These are phyloP conservation scores for Nomada fabriciana DNA, from an alignment of 2,888 invertebrate species.

Conservation along the genomic window DNA sequence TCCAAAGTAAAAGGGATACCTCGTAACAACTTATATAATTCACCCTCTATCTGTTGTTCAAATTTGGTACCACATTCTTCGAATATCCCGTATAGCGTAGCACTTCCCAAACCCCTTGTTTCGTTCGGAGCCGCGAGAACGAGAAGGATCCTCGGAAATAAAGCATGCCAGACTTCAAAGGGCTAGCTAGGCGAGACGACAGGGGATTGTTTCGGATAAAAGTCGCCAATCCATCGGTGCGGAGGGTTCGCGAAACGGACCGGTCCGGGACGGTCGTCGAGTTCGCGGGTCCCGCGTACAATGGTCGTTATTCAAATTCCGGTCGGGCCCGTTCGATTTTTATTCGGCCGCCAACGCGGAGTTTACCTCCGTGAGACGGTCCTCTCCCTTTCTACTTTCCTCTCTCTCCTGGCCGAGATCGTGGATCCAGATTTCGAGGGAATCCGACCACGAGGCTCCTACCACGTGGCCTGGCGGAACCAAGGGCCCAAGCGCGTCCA, in stretches of 20 bases:
- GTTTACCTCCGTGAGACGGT: constrained; percentile 61
- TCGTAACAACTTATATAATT: too few species aligned
- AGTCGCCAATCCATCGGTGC: constrained; percentile 48
- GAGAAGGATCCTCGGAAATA: constrained; percentile 14
- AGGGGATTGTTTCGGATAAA: constrained; percentile 10
- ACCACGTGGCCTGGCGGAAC: constrained; percentile 66
- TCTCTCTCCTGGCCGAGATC: constrained; percentile 71
- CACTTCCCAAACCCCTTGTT: too few species aligned
- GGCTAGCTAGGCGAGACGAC: neutral
- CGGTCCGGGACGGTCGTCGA: constrained; percentile 46
- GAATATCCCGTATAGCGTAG: neutral
- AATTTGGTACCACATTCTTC: too few species aligned
- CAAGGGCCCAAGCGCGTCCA: constrained; percentile 39
- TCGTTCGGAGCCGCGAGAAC: neutral
- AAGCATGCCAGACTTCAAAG: constrained; percentile 23
- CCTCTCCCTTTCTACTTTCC: neutral
- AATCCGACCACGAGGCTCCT: constrained; percentile 76
- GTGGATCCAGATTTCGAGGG: constrained; percentile 80
- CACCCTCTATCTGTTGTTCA: too few species aligned
- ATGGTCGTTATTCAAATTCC: constrained; percentile 81
- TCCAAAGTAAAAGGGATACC: too few species aligned
- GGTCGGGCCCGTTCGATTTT: constrained; percentile 71
- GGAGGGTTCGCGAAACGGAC: constrained; percentile 33
- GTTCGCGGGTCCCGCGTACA: constrained; percentile 58
- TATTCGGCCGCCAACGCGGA: constrained; percentile 64